Evolutionary conservation across 2,113 vertebrate species (phyloP).

Genomic region (Hippocampus comes): DNA sequence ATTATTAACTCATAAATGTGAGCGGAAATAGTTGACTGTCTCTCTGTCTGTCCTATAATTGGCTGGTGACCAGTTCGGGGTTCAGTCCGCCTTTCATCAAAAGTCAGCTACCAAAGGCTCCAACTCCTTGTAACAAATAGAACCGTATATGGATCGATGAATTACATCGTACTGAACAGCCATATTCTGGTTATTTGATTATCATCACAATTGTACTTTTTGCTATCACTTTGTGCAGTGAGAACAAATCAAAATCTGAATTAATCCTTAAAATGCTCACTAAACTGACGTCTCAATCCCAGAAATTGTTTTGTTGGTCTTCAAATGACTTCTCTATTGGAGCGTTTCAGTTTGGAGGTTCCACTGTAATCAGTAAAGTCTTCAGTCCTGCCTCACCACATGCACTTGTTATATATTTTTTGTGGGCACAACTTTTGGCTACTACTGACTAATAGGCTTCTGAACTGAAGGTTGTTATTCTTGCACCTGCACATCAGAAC

Average conservation of each 20-base stretch:
- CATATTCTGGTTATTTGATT: neutral
- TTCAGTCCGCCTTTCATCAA: too few species aligned
- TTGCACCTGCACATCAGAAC: slow-evolving; percentile 32
- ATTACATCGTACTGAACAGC: too few species aligned
- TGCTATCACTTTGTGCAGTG: neutral
- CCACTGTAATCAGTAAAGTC: neutral
- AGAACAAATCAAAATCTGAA: neutral
- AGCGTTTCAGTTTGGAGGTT: neutral
- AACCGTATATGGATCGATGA: too few species aligned
- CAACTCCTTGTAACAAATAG: too few species aligned
- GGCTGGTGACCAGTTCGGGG: too few species aligned
- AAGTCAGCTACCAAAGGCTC: too few species aligned
- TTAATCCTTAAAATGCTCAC: neutral
- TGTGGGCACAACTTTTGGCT: slow-evolving; percentile 2
- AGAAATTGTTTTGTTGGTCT: neutral
- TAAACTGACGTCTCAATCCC: neutral
- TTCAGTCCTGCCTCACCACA: neutral
- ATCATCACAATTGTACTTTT: neutral
- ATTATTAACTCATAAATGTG: too few species aligned
- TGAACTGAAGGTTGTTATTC: slow-evolving; percentile 18
- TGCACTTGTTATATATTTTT: slow-evolving; percentile 10
- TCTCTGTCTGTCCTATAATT: too few species aligned
- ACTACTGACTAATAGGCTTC: slow-evolving; percentile 6
- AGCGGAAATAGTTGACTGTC: too few species aligned
- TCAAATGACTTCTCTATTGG: neutral